These are phyloP conservation scores for Mesocricetus auratus DNA, from an alignment of 2,113 vertebrate genomes.

Conservation along the genomic window DNA sequence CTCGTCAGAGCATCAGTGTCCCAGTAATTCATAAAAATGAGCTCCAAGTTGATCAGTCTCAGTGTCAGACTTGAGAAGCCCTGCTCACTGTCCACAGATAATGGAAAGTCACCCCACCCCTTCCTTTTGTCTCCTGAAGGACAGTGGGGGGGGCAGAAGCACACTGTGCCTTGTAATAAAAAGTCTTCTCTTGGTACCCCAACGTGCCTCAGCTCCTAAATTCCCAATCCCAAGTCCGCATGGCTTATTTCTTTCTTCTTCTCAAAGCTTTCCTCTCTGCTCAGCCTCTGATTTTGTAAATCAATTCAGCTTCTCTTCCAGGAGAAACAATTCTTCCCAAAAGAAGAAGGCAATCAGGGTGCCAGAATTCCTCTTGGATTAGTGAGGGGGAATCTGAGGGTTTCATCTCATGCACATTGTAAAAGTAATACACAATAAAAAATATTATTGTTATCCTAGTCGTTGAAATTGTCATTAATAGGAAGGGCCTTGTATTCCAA, in stretches of 20 bases:
- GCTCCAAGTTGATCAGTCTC: background rate
- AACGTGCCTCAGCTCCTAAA: background rate
- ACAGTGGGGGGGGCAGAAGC: background rate
- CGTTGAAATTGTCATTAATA: background rate
- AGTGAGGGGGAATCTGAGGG: background rate
- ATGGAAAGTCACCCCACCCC: background rate
- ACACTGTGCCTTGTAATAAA: background rate
- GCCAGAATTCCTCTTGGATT: background rate
- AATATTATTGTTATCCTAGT: background rate
- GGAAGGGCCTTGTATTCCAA: background rate
- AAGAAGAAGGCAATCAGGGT: background rate
- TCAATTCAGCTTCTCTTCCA: background rate
- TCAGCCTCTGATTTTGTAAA: background rate
- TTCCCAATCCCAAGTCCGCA: accelerated
- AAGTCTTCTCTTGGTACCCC: background rate
- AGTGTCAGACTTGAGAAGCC: background rate
- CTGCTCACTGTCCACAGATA: background rate
- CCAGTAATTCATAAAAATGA: background rate
- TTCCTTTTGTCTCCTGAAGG: background rate
- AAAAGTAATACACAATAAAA: background rate
- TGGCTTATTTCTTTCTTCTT: background rate
- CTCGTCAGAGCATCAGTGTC: background rate
- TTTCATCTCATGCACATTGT: background rate
- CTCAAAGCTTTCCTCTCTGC: background rate
- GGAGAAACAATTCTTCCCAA: background rate